These are phyloP conservation scores for Sylvilagus floridanus DNA, from an alignment of 2,797 vertebrate species.

Conservation along the genomic window DNA sequence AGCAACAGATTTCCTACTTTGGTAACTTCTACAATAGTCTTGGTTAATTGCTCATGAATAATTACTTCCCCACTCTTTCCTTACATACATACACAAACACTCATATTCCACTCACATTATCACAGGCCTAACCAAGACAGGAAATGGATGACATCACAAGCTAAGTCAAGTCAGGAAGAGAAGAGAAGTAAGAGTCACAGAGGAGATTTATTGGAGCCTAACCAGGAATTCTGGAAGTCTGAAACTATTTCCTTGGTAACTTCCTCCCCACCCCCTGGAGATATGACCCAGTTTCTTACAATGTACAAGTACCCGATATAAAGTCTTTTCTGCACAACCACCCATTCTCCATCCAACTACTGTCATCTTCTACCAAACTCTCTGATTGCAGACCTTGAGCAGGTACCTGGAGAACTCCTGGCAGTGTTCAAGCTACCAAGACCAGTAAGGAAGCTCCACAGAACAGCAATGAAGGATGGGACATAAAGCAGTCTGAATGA, in stretches of 20 bases:
- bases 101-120: neutral
- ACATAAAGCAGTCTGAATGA: fast-evolving
- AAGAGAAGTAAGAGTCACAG: fast-evolving
- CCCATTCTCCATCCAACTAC: neutral
- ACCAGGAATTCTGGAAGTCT: neutral
- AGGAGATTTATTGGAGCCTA: neutral
- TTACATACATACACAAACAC: neutral
- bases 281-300: neutral
- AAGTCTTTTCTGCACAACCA: neutral
- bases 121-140: neutral
- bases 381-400: neutral
- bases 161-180: neutral
- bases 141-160: neutral
- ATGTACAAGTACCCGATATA: neutral
- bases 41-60: neutral
- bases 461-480: neutral
- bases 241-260: neutral
- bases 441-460: fast-evolving
- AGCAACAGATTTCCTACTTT: neutral
- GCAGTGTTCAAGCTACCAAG: neutral
- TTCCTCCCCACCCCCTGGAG: neutral
- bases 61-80: neutral
- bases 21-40: neutral
- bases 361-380: neutral
- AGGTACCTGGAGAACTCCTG: neutral